Evolutionary conservation across 2,888 invertebrate species (phyloP).

Genomic region (Micoletzkya japonica): DNA sequence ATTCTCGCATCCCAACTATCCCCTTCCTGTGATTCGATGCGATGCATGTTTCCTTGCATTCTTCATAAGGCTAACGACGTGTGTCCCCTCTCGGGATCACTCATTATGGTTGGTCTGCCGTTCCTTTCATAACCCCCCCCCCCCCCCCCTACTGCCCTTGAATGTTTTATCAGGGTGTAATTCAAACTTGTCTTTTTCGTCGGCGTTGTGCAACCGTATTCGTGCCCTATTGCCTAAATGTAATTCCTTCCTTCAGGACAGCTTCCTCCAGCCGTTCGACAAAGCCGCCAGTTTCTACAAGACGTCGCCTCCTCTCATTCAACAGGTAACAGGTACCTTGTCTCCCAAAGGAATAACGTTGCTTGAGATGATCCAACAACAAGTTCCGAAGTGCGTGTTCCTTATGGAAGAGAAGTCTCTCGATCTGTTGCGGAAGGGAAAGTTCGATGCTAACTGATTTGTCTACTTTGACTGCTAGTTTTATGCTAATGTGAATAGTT

Average conservation of each 20-base stretch:
- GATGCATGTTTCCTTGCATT: constrained; percentile 15
- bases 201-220: not conserved
- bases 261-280: constrained; percentile 28
- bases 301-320: not conserved
- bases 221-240: not conserved
- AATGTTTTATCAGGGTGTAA: too few relatives aligned
- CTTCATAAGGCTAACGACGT: not conserved
- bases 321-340: constrained; percentile 8
- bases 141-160: not conserved
- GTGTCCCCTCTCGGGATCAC: constrained; percentile 9
- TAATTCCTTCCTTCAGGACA: constrained; percentile 9
- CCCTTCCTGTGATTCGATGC: constrained; percentile 15
- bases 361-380: not conserved
- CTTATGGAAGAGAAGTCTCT: not conserved
- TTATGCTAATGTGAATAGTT: not conserved
- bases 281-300: constrained; percentile 14
- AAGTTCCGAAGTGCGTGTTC: not conserved
- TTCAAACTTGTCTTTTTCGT: not conserved
- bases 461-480: too few relatives aligned
- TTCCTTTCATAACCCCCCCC: too few relatives aligned
- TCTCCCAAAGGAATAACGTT: not conserved
- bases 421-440: constrained; percentile 13
- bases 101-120: constrained; percentile 17
- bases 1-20: not conserved
- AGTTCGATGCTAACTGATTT: constrained; percentile 8